Conservation (phyloP, 1,140 invertebrate genomes). For the Drosophila kepulauana region DNA sequence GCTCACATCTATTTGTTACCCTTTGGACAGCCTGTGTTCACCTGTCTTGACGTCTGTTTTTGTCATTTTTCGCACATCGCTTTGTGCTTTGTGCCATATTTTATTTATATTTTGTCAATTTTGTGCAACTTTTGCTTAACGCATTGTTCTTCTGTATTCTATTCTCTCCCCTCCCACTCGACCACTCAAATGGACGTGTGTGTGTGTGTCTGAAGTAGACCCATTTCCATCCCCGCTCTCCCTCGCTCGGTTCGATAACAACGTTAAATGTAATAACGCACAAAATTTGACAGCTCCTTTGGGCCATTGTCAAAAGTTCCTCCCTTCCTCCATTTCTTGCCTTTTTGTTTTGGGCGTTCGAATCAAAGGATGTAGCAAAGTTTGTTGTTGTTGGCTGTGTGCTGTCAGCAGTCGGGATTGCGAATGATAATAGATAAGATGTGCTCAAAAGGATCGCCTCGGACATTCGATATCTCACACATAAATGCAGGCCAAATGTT, state of each 20-base stretch:
- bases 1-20: slow-evolving; percentile 52
- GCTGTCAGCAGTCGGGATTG: slow-evolving; percentile 12
- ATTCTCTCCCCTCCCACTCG: background rate
- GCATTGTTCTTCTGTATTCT: slow-evolving; percentile 27
- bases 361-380: background rate
- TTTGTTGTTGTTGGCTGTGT: background rate
- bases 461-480: background rate
- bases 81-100: slow-evolving; percentile 69
- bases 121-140: slow-evolving; percentile 70
- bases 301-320: slow-evolving; percentile 45
- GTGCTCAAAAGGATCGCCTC: background rate
- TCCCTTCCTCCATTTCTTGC: background rate
- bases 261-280: slow-evolving; percentile 45
- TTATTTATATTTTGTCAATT: slow-evolving; percentile 82
- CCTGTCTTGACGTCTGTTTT: slow-evolving; percentile 58
- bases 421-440: slow-evolving; percentile 7
- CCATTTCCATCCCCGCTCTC: background rate
- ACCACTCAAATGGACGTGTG: background rate
- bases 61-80: slow-evolving; percentile 38
- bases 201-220: slow-evolving; percentile 12
- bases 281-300: slow-evolving; percentile 46
- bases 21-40: slow-evolving; percentile 59
- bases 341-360: background rate
- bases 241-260: background rate
- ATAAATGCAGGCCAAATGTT: background rate